Evolutionary conservation across 2,888 invertebrate genomes (phyloP), one percentile per base, ranked within the genome.

Genomic region (Andrena trimmerana): DNA sequence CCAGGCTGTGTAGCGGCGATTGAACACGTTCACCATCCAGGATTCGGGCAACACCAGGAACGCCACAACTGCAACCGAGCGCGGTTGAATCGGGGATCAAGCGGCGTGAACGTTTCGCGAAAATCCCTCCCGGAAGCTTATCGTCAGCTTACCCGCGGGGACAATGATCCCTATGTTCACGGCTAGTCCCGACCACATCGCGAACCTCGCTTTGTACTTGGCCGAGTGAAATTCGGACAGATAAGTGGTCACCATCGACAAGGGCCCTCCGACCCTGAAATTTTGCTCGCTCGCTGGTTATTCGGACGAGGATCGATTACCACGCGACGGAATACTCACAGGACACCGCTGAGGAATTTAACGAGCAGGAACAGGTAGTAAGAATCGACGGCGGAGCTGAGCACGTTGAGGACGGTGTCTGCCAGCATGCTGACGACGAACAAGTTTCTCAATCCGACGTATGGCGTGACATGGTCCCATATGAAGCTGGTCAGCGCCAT

Each of bases 381-480:
- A 89, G 95, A 96, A 89, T 96, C 96, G 75, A 97, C 96, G 78
- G 96, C 92, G 2, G 96, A 96, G 20, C 96, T 95, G 6, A 96
- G 91, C 31, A 97, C 88, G 63, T 97, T 96, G 86, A 96, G 96
- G 52, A 96, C 86, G 0, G 95, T 96, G 62, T 97, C 96, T 10
- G 95, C 91, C 63, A 97, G 91, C 90, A 96, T 96, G 0, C 97
- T 97, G 90, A 95, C 95, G 36, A 96, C 94, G 87, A 97, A 94
- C 72, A 97, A 95, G 90, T 95, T 96, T 86, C 95, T 95, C 79
- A 97, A 95, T 10, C 97, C 97, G 20, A 97, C 93, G 91, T 96
- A 97, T 0, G 97, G 89, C 0, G 97, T 96, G 16, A 97, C 93
- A 91, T 96, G 97, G 0, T 97, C 97, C 97, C 97, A 97, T 2